Percentiles rank a stretch among this genome's conserved stretches.
phyloP scores from a whole-genome alignment of 92 coral and sea anemone species.

The Porites rus region DNA sequence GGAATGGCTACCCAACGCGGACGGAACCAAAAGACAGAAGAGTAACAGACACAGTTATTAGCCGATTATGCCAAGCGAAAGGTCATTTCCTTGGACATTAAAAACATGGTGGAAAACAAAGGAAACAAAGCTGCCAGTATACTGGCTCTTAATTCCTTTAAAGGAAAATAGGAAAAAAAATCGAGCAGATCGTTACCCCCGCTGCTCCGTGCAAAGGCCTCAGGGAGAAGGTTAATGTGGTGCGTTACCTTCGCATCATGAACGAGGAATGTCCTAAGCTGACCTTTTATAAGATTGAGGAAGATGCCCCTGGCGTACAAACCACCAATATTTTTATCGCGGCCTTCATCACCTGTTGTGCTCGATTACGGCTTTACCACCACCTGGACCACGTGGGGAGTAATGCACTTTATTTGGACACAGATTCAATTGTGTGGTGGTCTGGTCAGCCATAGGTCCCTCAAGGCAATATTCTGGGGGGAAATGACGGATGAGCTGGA shows the following conservation, averaged over 20 bases:
- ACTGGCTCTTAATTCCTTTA: too few relatives aligned
- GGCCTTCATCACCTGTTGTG: not conserved
- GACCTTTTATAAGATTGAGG: not conserved
- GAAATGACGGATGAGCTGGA: not conserved
- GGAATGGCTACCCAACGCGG: too few relatives aligned
- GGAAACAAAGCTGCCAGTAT: not conserved
- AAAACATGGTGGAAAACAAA: not conserved
- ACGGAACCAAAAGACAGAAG: too few relatives aligned
- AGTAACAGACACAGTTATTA: too few relatives aligned
- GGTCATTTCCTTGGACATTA: not conserved
- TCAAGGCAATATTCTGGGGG: not conserved
- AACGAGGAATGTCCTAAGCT: not conserved
- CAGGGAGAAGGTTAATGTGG: not conserved
- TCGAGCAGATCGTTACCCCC: not conserved
- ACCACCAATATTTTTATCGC: not conserved
- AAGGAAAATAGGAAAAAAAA: not conserved
- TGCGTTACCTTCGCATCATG: not conserved
- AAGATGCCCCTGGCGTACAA: not conserved
- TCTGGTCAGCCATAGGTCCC: not conserved
- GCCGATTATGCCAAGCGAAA: not conserved
- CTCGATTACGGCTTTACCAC: not conserved
- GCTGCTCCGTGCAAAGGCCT: not conserved
- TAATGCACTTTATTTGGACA: too few relatives aligned
- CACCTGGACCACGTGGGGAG: not conserved
- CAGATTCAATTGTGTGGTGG: too few relatives aligned